Percentiles rank a stretch among this genome's conserved stretches.
phyloP scores from a whole-genome alignment of 53 echinoderm and acorn worm genomes.

The Stichopus horrens region DNA sequence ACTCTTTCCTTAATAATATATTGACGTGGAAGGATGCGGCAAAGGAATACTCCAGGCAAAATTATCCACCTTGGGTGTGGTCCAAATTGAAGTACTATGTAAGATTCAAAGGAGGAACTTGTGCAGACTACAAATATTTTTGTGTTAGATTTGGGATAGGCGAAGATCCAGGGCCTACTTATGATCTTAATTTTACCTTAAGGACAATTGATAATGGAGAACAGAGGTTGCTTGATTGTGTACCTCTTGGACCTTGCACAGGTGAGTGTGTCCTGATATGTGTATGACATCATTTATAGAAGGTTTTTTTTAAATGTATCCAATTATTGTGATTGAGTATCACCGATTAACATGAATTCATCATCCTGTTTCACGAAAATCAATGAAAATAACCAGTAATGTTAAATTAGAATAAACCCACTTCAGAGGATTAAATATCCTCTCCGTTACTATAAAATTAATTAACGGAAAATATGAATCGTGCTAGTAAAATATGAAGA shows the following conservation, averaged over 20 bases:
- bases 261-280: not conserved
- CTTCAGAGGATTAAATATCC: too few species aligned
- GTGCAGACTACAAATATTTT: slow-evolving; percentile 21
- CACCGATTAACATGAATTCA: too few species aligned
- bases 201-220: slow-evolving; percentile 1
- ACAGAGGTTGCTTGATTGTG: slow-evolving; percentile 24
- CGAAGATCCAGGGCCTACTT: slow-evolving; percentile 14
- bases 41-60: slow-evolving; percentile 7
- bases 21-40: slow-evolving; percentile 12
- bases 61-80: slow-evolving; percentile 41
- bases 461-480: too few species aligned
- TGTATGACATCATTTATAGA: too few species aligned
- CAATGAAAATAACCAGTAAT: too few species aligned
- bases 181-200: slow-evolving; percentile 24
- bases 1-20: slow-evolving; percentile 9
- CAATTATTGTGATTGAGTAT: too few species aligned
- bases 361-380: too few species aligned
- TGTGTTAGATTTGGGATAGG: slow-evolving; percentile 13
- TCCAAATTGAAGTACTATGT: slow-evolving; percentile 22
- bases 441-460: too few species aligned
- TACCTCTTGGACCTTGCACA: slow-evolving; percentile 38
- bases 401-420: too few species aligned
- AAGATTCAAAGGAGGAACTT: slow-evolving; percentile 3
- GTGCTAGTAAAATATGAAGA: too few species aligned
- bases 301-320: too few species aligned